A percentile compares a stretch with the other conserved stretches of the same genome.
phyloP scores from a whole-genome alignment of 2,113 vertebrate genomes.

The Oncorhynchus keta region DNA sequence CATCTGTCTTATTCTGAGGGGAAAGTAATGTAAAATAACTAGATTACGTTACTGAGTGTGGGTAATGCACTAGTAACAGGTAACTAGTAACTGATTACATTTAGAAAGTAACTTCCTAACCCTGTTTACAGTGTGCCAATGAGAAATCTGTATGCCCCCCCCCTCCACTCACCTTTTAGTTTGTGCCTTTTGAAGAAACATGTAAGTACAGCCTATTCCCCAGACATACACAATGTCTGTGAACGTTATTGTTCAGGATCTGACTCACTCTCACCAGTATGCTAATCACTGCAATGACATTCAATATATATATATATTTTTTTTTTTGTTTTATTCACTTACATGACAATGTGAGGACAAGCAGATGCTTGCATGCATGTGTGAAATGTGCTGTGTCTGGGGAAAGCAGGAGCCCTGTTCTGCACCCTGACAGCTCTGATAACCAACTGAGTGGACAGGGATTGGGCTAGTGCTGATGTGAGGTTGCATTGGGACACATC shows the following conservation, averaged over 20 bases:
- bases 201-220: too few relatives aligned
- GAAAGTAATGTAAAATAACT: too few relatives aligned
- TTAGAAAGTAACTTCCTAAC: too few relatives aligned
- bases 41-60: too few relatives aligned
- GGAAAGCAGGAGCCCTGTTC: slow-evolving; percentile 1
- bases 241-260: not conserved
- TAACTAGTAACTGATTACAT: too few relatives aligned
- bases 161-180: not conserved
- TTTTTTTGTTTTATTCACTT: not conserved
- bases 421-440: slow-evolving; percentile 17
- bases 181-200: not conserved
- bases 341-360: slow-evolving; percentile 21
- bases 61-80: too few relatives aligned
- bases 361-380: slow-evolving; percentile 22
- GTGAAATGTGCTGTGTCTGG: slow-evolving; percentile 19
- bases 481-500: slow-evolving; percentile 49
- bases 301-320: not conserved
- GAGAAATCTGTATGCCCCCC: slow-evolving; percentile 9
- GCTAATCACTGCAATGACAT: slow-evolving; percentile 1
- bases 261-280: not conserved
- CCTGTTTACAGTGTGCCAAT: not conserved
- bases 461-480: slow-evolving; percentile 4
- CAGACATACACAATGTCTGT: not conserved
- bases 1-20: too few relatives aligned
- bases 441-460: slow-evolving; percentile 24